phyloP scores from a whole-genome alignment of 2,888 invertebrate species.

The Gisinianus flammeolus region DNA sequence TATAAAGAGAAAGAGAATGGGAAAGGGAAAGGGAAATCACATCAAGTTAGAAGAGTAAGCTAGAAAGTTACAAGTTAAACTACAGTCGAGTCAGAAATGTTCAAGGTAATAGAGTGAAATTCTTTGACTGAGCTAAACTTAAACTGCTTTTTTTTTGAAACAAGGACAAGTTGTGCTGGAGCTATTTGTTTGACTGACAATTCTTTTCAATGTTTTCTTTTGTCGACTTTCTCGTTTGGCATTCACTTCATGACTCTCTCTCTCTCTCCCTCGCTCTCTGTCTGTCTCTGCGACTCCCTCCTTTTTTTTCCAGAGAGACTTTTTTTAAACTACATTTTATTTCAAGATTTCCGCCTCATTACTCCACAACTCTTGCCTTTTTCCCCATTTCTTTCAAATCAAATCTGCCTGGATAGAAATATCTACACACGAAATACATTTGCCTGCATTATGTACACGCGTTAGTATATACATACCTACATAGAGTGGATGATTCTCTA shows the following conservation, averaged over 20 bases:
- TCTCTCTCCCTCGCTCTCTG: background rate
- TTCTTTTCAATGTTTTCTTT: conserved; percentile 20
- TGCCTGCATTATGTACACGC: too few species aligned
- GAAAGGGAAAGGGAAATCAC: background rate
- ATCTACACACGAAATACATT: too few species aligned
- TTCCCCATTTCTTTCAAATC: conserved; percentile 11
- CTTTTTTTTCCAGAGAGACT: conserved; percentile 23
- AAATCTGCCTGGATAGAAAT: too few species aligned
- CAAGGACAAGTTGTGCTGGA: background rate
- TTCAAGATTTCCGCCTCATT: conserved; percentile 34
- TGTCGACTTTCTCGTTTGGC: background rate
- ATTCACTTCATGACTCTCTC: background rate
- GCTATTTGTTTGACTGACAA: conserved; percentile 19
- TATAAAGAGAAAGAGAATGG: background rate
- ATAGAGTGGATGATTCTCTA: too few species aligned
- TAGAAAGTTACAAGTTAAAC: conserved; percentile 12
- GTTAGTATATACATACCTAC: too few species aligned
- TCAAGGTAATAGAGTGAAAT: background rate
- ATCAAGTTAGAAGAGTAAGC: background rate
- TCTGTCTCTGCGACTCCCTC: background rate
- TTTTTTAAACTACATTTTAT: conserved; percentile 34
- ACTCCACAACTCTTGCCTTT: conserved; percentile 13
- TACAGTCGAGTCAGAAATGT: background rate
- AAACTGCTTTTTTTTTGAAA: background rate
- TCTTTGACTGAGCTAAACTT: background rate